Evolutionary conservation across 92 coral and sea anemone species (phyloP).

Genomic region (Epizoanthus illoricatus): DNA sequence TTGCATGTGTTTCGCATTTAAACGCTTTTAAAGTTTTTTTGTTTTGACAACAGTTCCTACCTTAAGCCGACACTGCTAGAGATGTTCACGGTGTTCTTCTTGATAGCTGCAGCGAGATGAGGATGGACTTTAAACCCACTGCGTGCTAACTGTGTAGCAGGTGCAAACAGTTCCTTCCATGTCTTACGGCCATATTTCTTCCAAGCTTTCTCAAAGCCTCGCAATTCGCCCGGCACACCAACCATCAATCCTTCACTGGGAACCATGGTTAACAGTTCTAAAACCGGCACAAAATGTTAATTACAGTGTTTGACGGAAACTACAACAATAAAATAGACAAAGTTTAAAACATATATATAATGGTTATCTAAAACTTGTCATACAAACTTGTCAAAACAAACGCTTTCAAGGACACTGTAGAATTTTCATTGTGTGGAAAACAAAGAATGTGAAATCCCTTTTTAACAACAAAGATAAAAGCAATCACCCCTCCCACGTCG

Average conservation of each 20-base stretch:
- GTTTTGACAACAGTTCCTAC: constrained; percentile 23
- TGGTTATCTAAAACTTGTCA: no score
- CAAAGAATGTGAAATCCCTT: no score
- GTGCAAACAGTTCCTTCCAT: constrained; percentile 77
- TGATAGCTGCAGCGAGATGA: constrained; percentile 58
- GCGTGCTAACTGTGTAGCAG: constrained; percentile 68
- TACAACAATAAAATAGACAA: no score
- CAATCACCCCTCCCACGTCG: no score
- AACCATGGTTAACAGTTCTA: not conserved
- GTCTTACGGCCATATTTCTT: constrained; percentile 63
- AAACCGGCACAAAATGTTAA: no score
- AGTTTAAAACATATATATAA: no score
- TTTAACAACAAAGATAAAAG: no score
- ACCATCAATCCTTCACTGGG: constrained; percentile 81
- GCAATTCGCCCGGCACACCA: constrained; percentile 80
- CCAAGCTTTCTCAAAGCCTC: constrained; percentile 86
- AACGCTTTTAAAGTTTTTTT: not conserved
- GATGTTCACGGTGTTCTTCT: constrained; percentile 54
- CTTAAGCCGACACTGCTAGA: constrained; percentile 63
- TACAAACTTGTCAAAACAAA: no score
- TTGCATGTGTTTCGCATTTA: no score
- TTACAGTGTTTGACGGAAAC: no score
- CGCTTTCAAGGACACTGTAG: no score
- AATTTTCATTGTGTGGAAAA: no score
- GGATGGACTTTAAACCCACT: constrained; percentile 68